phyloP scores from a whole-genome alignment of 2,888 invertebrate genomes.

The Agrotis ipsilon region DNA sequence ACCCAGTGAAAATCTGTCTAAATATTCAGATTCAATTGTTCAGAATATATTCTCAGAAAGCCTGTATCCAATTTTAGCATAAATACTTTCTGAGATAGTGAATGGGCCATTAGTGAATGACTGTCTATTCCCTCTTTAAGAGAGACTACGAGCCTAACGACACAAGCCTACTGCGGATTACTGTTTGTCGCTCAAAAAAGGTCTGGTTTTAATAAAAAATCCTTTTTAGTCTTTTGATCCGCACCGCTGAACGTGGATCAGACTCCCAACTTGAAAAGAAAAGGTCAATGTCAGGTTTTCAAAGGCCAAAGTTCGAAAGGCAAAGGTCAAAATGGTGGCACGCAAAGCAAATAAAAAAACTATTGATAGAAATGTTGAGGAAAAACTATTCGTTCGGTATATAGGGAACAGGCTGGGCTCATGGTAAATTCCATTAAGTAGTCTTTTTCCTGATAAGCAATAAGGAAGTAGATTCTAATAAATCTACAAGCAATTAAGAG shows the following conservation, averaged over 20 bases:
- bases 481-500: slow-evolving; percentile 5
- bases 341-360: background rate
- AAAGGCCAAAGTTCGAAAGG: slow-evolving; percentile 8
- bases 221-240: background rate
- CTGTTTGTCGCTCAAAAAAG: background rate
- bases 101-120: background rate
- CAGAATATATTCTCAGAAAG: no score
- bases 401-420: background rate
- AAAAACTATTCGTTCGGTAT: background rate
- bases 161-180: background rate
- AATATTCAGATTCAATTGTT: no score
- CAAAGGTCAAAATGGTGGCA: slow-evolving; percentile 22
- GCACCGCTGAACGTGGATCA: background rate
- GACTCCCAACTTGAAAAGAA: background rate
- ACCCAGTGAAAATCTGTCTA: background rate
- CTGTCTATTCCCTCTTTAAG: no score
- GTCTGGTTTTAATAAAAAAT: background rate
- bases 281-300: slow-evolving; percentile 7
- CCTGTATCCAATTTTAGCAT: no score
- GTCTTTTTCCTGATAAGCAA: background rate
- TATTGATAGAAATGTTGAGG: background rate
- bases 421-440: background rate
- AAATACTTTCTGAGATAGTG: background rate
- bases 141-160: no score
- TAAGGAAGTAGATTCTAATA: slow-evolving; percentile 16